These are phyloP conservation scores for Ivindomyrus marchei DNA, from an alignment of 2,113 vertebrate genomes.

Conservation along the genomic window DNA sequence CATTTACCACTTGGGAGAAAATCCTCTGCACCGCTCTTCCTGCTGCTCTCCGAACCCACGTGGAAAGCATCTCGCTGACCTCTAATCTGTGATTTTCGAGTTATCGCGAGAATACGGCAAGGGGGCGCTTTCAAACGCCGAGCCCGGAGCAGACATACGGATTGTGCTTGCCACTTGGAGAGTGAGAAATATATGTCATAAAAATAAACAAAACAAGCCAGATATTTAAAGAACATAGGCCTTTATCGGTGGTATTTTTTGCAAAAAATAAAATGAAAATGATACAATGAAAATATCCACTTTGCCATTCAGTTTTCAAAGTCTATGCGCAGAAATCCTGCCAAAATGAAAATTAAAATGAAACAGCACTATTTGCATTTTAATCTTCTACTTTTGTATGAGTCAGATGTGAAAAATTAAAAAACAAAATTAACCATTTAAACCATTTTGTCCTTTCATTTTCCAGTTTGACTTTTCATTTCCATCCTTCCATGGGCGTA, in stretches of 20 bases:
- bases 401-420: no score
- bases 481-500: no score
- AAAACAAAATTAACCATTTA: no score
- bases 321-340: no score
- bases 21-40: neutral
- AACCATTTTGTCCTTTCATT: no score
- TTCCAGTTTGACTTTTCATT: no score
- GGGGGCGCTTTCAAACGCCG: neutral
- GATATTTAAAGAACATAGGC: neutral
- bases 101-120: slow-evolving; percentile 12
- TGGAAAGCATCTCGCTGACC: neutral
- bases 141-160: neutral
- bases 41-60: slow-evolving; percentile 2
- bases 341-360: no score
- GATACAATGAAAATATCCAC: no score
- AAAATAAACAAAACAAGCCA: neutral
- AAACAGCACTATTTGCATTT: no score
- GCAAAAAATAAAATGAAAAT: no score
- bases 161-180: neutral
- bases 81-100: neutral
- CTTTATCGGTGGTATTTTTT: no score
- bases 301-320: neutral
- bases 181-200: neutral
- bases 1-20: neutral
- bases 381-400: no score